Evolutionary conservation across 2,797 vertebrate species (phyloP).

Genomic region (Ispidina lecontei): DNA sequence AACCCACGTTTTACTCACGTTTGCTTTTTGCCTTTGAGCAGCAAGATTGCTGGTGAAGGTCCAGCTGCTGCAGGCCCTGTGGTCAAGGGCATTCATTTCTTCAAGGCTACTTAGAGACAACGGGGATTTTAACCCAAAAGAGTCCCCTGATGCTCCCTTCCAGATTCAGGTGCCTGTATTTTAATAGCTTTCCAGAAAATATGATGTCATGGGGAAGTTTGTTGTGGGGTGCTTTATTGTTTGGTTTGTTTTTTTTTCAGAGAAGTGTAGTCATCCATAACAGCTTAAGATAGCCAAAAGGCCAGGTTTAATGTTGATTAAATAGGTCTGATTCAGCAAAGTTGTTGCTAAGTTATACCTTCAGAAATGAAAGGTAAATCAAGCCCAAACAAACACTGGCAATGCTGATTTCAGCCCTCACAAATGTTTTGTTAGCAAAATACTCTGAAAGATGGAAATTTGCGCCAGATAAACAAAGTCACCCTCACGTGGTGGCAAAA

Average conservation of each 20-base stretch:
- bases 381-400: not conserved
- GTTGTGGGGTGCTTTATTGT: no score
- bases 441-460: no score
- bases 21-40: not conserved
- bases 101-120: not conserved
- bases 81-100: accelerated
- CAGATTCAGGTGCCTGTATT: accelerated
- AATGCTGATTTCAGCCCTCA: not conserved
- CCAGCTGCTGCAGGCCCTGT: not conserved
- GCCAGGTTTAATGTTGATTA: not conserved
- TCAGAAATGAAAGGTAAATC: not conserved
- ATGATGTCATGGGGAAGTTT: not conserved
- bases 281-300: not conserved
- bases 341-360: not conserved
- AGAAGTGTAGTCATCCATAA: not conserved
- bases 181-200: not conserved
- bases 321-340: not conserved
- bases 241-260: not conserved
- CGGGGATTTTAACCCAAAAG: not conserved
- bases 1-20: not conserved
- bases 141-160: not conserved
- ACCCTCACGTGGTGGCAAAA: accelerated
- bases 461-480: no score
- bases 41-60: accelerated
- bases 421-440: not conserved